These are phyloP conservation scores for Pemphigus obesinymphae DNA, from an alignment of 1,140 invertebrate genomes.

Conservation along the genomic window DNA sequence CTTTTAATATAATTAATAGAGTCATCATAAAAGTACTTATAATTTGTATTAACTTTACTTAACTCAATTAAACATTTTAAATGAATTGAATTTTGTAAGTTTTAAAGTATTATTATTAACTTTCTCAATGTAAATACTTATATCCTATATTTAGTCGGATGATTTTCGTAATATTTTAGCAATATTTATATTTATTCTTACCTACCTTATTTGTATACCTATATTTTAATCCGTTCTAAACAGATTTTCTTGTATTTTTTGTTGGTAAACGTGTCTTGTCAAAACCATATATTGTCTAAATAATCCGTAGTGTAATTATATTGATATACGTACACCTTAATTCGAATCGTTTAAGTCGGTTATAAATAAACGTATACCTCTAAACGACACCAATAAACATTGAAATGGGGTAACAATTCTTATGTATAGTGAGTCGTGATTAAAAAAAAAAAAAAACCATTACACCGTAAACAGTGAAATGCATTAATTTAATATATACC, in stretches of 20 bases:
- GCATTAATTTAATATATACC: background rate
- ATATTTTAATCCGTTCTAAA: background rate
- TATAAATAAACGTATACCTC: background rate
- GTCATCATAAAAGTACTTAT: too few species aligned
- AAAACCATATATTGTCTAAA: background rate
- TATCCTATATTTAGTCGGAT: too few species aligned
- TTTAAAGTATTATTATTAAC: too few species aligned
- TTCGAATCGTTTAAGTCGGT: background rate
- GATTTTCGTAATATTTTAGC: too few species aligned
- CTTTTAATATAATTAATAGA: too few species aligned
- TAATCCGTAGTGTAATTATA: background rate
- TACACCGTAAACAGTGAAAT: background rate
- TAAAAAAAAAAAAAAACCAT: background rate
- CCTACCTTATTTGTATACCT: too few species aligned
- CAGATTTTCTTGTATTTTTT: background rate
- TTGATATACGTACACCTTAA: background rate
- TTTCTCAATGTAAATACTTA: too few species aligned
- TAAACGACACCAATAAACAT: background rate
- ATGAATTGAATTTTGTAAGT: too few species aligned
- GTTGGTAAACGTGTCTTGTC: background rate
- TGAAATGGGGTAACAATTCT: background rate
- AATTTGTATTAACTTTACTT: too few species aligned
- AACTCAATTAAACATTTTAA: too few species aligned
- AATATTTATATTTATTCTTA: too few species aligned
- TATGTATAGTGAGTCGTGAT: background rate